phyloP scores from a whole-genome alignment of 2,888 invertebrate species.

The Cephus runcator region DNA sequence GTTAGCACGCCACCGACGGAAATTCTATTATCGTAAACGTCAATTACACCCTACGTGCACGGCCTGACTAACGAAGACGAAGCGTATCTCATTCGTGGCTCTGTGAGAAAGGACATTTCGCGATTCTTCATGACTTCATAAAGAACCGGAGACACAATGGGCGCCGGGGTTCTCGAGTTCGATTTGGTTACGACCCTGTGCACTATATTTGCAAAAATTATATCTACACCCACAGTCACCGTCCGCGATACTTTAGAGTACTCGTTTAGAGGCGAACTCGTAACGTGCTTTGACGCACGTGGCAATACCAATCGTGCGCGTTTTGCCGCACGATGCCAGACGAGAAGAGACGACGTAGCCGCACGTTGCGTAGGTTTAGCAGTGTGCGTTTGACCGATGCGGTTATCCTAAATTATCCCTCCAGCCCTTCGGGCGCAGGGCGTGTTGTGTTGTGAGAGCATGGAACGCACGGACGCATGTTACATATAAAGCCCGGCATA shows the following conservation, averaged over 20 bases:
- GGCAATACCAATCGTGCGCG: not conserved
- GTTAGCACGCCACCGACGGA: constrained; percentile 1
- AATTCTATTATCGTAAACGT: constrained; percentile 6
- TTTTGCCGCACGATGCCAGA: not conserved
- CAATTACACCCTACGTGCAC: not conserved
- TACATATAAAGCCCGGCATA: not conserved
- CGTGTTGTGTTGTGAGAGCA: constrained; percentile 9
- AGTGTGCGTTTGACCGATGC: constrained; percentile 35
- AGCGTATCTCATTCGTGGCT: not conserved
- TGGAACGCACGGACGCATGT: not conserved
- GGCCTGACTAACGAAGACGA: not conserved
- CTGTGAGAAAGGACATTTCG: not conserved
- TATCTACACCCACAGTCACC: not conserved
- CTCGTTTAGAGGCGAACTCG: not conserved
- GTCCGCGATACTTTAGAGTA: not conserved
- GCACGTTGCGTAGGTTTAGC: not conserved
- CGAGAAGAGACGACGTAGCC: not conserved
- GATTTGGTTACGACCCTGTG: not conserved
- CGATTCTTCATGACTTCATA: not conserved
- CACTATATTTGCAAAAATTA: not conserved
- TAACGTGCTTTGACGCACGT: not conserved
- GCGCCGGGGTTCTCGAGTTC: not conserved
- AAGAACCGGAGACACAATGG: not conserved
- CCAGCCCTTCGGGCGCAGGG: constrained; percentile 22
- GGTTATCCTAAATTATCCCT: constrained; percentile 43